A percentile compares a stretch with the other conserved stretches of the same genome.
phyloP scores from a whole-genome alignment of 2,888 invertebrate species.

The Tenthredo livida region DNA sequence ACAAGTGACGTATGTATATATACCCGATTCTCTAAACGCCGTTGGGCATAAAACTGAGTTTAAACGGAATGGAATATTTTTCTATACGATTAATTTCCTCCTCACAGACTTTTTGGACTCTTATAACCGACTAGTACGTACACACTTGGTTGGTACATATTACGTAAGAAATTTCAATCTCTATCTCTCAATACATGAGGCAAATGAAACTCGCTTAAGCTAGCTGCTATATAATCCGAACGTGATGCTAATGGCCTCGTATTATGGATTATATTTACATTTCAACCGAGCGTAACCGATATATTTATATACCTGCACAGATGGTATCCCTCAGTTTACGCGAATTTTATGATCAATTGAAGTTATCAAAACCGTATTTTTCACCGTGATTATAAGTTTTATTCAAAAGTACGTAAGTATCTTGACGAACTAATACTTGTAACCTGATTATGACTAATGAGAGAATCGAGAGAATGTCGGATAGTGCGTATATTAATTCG shows the following conservation, averaged over 20 bases:
- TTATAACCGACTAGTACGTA: not conserved
- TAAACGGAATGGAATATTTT: not conserved
- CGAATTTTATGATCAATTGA: not conserved
- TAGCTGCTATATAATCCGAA: not conserved
- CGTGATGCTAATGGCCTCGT: constrained; percentile 23
- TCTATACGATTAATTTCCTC: constrained; percentile 7
- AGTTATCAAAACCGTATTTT: not conserved
- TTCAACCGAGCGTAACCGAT: constrained; percentile 23
- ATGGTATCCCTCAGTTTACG: not conserved
- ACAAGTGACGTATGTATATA: not conserved
- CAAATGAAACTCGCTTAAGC: constrained; percentile 19
- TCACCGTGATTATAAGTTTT: too few species aligned
- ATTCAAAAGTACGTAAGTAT: too few species aligned
- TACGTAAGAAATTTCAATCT: constrained; percentile 38
- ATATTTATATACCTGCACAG: not conserved
- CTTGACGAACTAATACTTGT: not conserved
- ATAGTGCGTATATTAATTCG: not conserved
- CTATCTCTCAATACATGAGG: not conserved
- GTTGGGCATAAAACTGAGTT: not conserved
- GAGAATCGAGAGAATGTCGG: not conserved
- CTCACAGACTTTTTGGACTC: not conserved
- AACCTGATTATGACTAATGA: not conserved
- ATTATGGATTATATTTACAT: constrained; percentile 36
- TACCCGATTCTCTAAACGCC: not conserved
- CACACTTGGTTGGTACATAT: not conserved